Conservation (phyloP, 2,113 vertebrate species). For the Zosterops borbonicus region DNA sequence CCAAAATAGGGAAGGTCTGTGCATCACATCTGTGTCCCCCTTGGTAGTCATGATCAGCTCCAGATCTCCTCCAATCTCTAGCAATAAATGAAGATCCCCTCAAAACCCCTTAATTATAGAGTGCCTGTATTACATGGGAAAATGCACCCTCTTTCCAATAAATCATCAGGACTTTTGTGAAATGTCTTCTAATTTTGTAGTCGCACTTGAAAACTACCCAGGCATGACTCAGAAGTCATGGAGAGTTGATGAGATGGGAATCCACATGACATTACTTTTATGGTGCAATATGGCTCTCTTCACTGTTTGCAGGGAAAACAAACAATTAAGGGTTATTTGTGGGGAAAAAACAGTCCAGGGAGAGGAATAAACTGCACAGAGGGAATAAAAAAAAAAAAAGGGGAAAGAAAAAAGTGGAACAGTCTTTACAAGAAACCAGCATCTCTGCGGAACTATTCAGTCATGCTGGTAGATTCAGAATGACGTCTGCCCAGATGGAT, state of each 20-base stretch:
- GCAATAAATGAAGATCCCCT: not conserved
- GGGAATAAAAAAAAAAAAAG: not conserved
- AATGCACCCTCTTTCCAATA: not conserved
- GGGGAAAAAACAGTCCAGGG: not conserved
- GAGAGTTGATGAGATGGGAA: slow-evolving; percentile 44
- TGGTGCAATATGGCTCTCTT: slow-evolving; percentile 29
- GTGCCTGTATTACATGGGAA: not conserved
- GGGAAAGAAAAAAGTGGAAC: not conserved
- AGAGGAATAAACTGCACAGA: not conserved
- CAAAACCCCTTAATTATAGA: not conserved
- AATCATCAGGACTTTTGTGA: not conserved
- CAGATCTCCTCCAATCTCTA: not conserved
- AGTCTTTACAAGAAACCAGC: not conserved
- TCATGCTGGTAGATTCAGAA: not conserved
- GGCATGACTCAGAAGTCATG: slow-evolving; percentile 19
- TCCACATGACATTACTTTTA: slow-evolving; percentile 44
- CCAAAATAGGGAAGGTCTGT: not conserved
- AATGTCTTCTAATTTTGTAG: not conserved
- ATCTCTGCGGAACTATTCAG: not conserved
- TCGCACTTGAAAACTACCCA: slow-evolving; percentile 13
- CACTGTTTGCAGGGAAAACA: slow-evolving; percentile 25
- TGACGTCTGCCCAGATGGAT: not conserved
- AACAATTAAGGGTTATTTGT: slow-evolving; percentile 52
- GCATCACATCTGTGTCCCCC: not conserved
- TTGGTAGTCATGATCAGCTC: not conserved